These are phyloP conservation scores for Oncopeltus fasciatus DNA, from an alignment of 1,140 invertebrate species.

Conservation along the genomic window DNA sequence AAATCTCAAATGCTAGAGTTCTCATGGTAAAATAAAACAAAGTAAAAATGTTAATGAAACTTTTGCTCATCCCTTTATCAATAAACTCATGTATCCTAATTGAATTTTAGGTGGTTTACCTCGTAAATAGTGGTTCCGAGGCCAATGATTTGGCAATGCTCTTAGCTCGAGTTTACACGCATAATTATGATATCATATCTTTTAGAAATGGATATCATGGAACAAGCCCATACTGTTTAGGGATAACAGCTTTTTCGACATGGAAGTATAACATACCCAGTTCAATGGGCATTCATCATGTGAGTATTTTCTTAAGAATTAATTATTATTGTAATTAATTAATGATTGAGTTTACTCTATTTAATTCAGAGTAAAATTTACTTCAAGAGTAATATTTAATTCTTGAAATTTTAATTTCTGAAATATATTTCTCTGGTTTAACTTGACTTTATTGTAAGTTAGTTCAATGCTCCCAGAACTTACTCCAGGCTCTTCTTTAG, in stretches of 20 bases:
- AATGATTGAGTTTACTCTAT: too few relatives aligned
- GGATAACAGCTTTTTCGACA: conserved; percentile 60
- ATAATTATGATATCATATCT: conserved; percentile 70
- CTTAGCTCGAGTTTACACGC: conserved; percentile 60
- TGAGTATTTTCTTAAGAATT: conserved; percentile 39
- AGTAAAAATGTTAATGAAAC: too few relatives aligned
- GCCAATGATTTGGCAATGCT: conserved; percentile 88
- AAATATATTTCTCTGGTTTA: too few relatives aligned
- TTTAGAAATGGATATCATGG: conserved; percentile 84
- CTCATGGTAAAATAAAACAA: background rate
- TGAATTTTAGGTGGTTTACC: conserved; percentile 55
- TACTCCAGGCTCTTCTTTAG: too few relatives aligned
- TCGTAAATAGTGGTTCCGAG: conserved; percentile 93
- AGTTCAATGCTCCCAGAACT: too few relatives aligned
- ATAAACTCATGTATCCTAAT: too few relatives aligned
- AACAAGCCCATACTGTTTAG: conserved; percentile 66
- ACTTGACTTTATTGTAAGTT: too few relatives aligned
- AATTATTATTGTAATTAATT: too few relatives aligned
- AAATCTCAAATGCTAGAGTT: background rate
- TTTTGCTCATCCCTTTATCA: too few relatives aligned
- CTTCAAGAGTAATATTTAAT: too few relatives aligned
- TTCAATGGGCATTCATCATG: conserved; percentile 69
- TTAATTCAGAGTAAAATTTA: too few relatives aligned
- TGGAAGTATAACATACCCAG: conserved; percentile 60
- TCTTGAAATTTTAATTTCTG: too few relatives aligned